Base-by-base conservation (phyloP, 2,797 vertebrate species). In the Typhlichthys eigenmanni region DNA sequence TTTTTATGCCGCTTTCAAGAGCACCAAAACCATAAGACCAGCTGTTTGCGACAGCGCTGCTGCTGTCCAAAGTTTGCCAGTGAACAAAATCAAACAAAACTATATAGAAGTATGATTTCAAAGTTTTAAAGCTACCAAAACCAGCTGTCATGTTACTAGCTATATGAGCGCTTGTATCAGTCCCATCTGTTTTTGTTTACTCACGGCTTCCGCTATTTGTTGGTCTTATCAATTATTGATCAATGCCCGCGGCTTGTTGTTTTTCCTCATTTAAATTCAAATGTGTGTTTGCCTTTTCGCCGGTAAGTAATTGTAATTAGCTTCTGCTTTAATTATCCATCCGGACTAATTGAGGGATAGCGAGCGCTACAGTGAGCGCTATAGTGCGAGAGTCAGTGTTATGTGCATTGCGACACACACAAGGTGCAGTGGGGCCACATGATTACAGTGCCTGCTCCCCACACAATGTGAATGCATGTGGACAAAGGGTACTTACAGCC, bases 401-500 rank as follows among this genome's bases (percentile, higher is more conserved):
- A 38, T 38, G 34, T 4, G 24, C 24, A 24, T 24, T 24, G 24
- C 24, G 24, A 24, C 24, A 24, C 19, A 24, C 19, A 24, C 51
- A 48, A 55, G 55, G 8, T 38, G 53, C 47, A 52, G 66, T 76
- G 70, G 55, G 34, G 55, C 54, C 66, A 56, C 3, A 54, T 68
- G 68, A 59, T 60, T 49, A 68, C 65, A 66, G 58, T 16, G 7
- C 34, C 13, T 32, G 34, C 58, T 61, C 70, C 56, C 46, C 17
- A n/a, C 68, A 68, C 68, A 55, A 71, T 57, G 11, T 0, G 63
- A 74, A 74, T 58, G 65, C 69, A 60, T 65, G 66, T 72, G 76
- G 85, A 84, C 80, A 86, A 82, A 87, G 81, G 69, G 69, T 62
- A 75, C 71, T 71, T 58, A 29, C 66, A 71, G 72, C 81, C 72